Evolutionary conservation across 2,113 vertebrate species (phyloP).

Genomic region (Grammomys dolichurus): DNA sequence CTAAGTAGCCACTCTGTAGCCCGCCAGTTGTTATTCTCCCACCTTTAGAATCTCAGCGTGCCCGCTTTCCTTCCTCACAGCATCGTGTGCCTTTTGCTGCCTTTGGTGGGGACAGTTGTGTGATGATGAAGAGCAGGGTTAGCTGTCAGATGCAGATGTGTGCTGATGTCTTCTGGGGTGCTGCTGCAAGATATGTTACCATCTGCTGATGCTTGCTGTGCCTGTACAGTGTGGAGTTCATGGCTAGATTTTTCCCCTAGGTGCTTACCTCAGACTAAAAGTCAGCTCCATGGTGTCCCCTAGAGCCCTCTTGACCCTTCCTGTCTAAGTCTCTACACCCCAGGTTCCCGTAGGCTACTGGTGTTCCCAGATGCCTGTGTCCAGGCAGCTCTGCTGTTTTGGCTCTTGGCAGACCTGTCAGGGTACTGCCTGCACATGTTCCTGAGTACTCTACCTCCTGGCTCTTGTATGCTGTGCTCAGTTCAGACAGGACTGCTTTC

Average conservation of each 20-base stretch:
- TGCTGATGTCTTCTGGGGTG: accelerated
- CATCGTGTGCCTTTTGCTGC: background rate
- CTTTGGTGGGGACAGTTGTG: background rate
- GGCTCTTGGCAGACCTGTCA: background rate
- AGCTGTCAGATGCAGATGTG: background rate
- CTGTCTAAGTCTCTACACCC: background rate
- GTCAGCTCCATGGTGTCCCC: background rate
- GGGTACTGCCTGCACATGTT: background rate
- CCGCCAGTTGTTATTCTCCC: background rate
- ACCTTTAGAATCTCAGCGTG: background rate
- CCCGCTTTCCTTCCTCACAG: background rate
- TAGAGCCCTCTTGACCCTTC: accelerated
- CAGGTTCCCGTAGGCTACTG: accelerated
- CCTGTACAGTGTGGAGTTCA: accelerated
- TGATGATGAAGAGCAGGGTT: background rate
- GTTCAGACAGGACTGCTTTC: background rate
- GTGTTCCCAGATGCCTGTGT: background rate
- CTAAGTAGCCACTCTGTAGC: too few species aligned
- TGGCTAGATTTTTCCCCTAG: background rate
- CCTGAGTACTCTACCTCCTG: background rate
- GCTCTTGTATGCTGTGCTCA: background rate
- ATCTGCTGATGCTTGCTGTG: background rate
- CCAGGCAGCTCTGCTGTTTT: background rate
- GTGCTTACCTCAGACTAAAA: background rate
- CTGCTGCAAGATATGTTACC: background rate